These are phyloP conservation scores for Drosophila bocqueti DNA, from an alignment of 1,140 invertebrate genomes.

Conservation along the genomic window DNA sequence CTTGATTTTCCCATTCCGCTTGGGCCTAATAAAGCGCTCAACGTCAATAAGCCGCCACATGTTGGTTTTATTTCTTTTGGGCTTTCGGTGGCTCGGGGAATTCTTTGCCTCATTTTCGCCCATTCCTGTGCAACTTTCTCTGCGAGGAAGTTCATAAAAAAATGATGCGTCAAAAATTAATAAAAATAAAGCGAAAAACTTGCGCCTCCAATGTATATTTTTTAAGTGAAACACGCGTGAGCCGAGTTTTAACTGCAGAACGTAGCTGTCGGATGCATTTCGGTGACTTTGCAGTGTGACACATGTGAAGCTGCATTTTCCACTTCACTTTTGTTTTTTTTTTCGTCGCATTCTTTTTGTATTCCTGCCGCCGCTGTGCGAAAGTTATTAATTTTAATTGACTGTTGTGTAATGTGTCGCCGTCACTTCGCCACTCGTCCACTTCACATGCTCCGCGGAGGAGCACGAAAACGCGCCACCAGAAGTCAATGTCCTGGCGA, in stretches of 20 bases:
- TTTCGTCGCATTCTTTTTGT: conserved; percentile 5
- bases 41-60: conserved; percentile 61
- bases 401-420: conserved; percentile 77
- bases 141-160: conserved; percentile 36
- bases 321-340: conserved; percentile 11
- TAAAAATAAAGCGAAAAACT: conserved; percentile 55
- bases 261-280: conserved; percentile 78
- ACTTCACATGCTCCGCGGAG: conserved; percentile 58
- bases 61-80: conserved; percentile 31
- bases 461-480: conserved; percentile 22
- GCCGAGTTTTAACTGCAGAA: conserved; percentile 31
- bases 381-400: conserved; percentile 83
- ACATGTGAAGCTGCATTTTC: conserved; percentile 60
- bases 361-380: conserved; percentile 45
- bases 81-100: conserved; percentile 19
- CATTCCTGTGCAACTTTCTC: conserved; percentile 38
- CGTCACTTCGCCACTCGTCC: conserved; percentile 61
- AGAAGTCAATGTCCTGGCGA: conserved; percentile 63
- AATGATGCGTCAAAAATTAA: conserved; percentile 57
- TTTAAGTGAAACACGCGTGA: conserved; percentile 72
- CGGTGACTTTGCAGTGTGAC: conserved; percentile 43
- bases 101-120: conserved; percentile 22
- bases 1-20: conserved; percentile 32
- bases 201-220: conserved; percentile 1
- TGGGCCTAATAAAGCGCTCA: conserved; percentile 71